Percentiles rank a stretch among this genome's conserved stretches.
These are phyloP conservation scores for Danaus melanippus DNA, from an alignment of 1,140 invertebrate genomes.

Conservation along the genomic window DNA sequence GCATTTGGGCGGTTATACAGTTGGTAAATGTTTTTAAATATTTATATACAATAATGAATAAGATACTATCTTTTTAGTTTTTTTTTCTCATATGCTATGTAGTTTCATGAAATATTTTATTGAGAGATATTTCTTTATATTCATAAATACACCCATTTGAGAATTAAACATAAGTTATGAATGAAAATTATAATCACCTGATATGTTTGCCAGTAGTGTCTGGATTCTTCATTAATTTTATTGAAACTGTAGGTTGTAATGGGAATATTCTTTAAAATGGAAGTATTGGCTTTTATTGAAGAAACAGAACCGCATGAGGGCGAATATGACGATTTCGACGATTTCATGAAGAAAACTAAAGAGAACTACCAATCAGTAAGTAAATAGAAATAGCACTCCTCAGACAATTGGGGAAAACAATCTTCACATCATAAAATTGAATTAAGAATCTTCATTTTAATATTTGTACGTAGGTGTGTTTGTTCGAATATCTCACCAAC, in stretches of 20 bases:
- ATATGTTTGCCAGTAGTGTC: too few species aligned
- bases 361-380: constrained; percentile 35
- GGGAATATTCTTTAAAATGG: constrained; percentile 49
- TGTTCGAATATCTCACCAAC: too few species aligned
- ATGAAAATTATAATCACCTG: too few species aligned
- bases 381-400: not conserved
- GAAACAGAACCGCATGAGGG: constrained; percentile 35
- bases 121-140: not conserved
- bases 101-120: too few species aligned
- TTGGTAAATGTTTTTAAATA: constrained; percentile 29
- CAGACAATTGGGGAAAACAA: not conserved
- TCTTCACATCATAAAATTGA: not conserved
- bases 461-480: too few species aligned
- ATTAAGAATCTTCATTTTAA: not conserved
- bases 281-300: constrained; percentile 39
- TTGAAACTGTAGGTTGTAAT: constrained; percentile 33
- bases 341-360: constrained; percentile 44
- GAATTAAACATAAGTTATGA: not conserved
- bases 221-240: not conserved
- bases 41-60: too few species aligned
- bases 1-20: constrained; percentile 50
- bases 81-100: too few species aligned
- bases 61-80: too few species aligned
- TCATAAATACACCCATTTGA: not conserved
- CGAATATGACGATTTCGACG: constrained; percentile 34